Conservation (phyloP, 2,797 vertebrate species). For the Danio choprae region DNA sequence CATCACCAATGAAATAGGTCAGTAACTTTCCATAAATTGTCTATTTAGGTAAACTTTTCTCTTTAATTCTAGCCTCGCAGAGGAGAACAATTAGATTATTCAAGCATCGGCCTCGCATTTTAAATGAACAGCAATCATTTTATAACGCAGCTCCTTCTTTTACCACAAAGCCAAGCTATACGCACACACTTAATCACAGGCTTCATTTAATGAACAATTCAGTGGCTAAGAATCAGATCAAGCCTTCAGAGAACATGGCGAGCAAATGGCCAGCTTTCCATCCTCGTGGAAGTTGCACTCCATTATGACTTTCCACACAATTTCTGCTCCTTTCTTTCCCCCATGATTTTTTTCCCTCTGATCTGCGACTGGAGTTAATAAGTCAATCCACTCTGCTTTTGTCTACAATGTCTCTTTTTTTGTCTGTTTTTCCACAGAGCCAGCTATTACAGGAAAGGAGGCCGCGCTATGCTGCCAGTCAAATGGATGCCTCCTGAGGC, state of each 20-base stretch:
- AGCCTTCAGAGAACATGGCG: background rate
- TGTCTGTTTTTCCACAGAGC: constrained; percentile 78
- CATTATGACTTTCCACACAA: background rate
- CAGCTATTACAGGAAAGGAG: constrained; percentile 98
- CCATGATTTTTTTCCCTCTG: constrained; percentile 25
- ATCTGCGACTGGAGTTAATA: constrained; percentile 41
- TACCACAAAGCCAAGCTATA: background rate
- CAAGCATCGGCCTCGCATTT: background rate
- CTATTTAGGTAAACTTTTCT: constrained; percentile 2
- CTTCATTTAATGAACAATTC: constrained; percentile 6
- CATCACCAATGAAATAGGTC: constrained; percentile 19
- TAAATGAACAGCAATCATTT: background rate
- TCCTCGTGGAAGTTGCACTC: constrained; percentile 30
- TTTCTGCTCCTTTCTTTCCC: constrained; percentile 30
- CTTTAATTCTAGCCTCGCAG: background rate
- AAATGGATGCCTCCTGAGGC: constrained; percentile 99
- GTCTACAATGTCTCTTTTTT: constrained; percentile 40
- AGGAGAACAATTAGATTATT: background rate
- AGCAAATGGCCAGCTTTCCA: background rate
- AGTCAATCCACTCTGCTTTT: constrained; percentile 33
- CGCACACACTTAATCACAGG: background rate
- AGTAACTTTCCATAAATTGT: constrained; percentile 13
- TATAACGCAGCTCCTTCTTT: background rate
- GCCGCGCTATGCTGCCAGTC: constrained; percentile 96
- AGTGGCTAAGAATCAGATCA: background rate